phyloP scores from a whole-genome alignment of 2,888 invertebrate genomes.

The Acrobasis suavella region DNA sequence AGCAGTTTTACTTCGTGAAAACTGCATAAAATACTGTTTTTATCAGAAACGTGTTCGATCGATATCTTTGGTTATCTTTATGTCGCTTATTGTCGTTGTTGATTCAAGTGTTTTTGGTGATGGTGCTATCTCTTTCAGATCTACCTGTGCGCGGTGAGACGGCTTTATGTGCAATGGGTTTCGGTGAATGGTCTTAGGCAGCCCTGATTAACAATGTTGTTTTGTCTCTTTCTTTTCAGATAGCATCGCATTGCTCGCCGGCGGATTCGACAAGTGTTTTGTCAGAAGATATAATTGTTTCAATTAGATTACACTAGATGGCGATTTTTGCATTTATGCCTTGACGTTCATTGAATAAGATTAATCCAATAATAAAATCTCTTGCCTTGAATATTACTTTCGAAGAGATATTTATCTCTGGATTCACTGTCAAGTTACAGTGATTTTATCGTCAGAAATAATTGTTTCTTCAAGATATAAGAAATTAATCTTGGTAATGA shows the following conservation, averaged over 20 bases:
- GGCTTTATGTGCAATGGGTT: conserved; percentile 64
- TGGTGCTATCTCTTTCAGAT: conserved; percentile 57
- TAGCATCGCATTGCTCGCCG: conserved; percentile 55
- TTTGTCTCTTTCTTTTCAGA: conserved; percentile 79
- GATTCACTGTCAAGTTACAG: too few species aligned
- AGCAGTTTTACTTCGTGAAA: too few species aligned
- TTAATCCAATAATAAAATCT: not conserved
- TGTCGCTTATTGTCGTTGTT: conserved; percentile 53
- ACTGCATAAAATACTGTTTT: not conserved
- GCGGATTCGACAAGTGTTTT: conserved; percentile 29
- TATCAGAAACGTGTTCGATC: conserved; percentile 14
- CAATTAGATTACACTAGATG: not conserved
- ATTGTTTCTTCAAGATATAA: too few species aligned
- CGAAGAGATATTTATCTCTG: too few species aligned
- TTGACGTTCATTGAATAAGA: too few species aligned
- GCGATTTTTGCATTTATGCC: not conserved
- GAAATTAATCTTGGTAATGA: too few species aligned
- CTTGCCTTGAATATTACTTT: too few species aligned
- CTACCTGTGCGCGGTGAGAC: conserved; percentile 46
- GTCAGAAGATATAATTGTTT: not conserved
- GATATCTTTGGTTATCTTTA: conserved; percentile 43
- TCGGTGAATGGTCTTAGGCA: conserved; percentile 61
- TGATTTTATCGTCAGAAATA: too few species aligned
- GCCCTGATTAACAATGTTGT: conserved; percentile 61
- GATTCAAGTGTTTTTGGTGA: conserved; percentile 57